These are phyloP conservation scores for Zaprionus kolodkinae DNA, from an alignment of 1,140 invertebrate genomes.

Conservation along the genomic window DNA sequence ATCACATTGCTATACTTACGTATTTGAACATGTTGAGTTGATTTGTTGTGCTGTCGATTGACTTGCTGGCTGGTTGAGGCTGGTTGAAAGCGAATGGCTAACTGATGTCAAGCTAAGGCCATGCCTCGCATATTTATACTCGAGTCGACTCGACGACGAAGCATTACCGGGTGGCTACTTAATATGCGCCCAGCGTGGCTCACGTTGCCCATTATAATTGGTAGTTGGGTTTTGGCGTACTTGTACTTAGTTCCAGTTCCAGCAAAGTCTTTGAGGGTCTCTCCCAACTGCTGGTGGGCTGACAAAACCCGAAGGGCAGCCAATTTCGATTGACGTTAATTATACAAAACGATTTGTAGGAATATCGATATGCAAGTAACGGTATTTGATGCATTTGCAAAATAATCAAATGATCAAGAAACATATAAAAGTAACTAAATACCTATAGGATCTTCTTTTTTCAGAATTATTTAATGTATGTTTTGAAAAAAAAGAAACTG, in stretches of 20 bases:
- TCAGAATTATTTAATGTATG: not conserved
- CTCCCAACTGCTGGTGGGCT: constrained; percentile 2
- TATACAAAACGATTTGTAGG: constrained; percentile 43
- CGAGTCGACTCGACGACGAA: not conserved
- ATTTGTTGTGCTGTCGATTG: constrained; percentile 32
- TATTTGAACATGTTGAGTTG: constrained; percentile 75
- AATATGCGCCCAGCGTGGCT: constrained; percentile 44
- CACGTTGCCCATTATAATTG: constrained; percentile 64
- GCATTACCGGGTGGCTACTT: constrained; percentile 39
- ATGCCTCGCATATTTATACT: constrained; percentile 65
- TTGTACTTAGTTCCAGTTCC: constrained; percentile 11
- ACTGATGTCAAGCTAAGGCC: constrained; percentile 59
- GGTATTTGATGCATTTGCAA: constrained; percentile 12
- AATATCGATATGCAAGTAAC: constrained; percentile 37
- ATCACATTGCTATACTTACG: constrained; percentile 54
- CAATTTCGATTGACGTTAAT: constrained; percentile 51
- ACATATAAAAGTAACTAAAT: too few species aligned
- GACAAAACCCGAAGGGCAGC: constrained; percentile 73
- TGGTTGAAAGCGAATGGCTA: constrained; percentile 51
- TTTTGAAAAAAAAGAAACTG: not conserved
- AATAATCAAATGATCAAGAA: too few species aligned
- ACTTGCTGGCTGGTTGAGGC: constrained; percentile 36
- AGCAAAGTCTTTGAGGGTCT: constrained; percentile 62
- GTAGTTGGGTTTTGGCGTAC: constrained; percentile 15
- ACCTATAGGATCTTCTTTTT: too few species aligned